Base-by-base conservation (phyloP, 64 coral and sea anemone species). In the Dendronephthya gigantea region DNA sequence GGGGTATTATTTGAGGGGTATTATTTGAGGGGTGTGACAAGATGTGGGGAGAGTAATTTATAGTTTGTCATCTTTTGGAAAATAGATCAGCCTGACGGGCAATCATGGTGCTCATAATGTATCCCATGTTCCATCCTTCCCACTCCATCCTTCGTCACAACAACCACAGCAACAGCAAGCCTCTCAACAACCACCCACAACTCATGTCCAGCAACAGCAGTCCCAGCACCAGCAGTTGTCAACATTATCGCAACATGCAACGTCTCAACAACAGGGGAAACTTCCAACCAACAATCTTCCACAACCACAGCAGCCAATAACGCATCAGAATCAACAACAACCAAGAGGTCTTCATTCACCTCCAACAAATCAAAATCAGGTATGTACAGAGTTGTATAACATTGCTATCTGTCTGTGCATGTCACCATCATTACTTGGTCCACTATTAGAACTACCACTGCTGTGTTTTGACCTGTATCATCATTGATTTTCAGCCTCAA, bases 281-380 rank as follows among this genome's bases (percentile, higher is more conserved):
- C 72, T 28, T 79, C 72, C 34, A 9, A 12, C 72, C 32, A 34
- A 79, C 15, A 39, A 34, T 12, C 72, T 39, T 4, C 2, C 0
- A 8, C 27, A 76, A 9, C 82, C 52, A 28, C 91, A 93, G 14
- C 87, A 94, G 40, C 52, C n/a, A n/a, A n/a, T n/a, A n/a, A n/a
- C 85, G 17, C 86, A 90, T 11, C 88, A 92, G 68, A 90, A 96
- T 6, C 91, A 93, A 41, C 91, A 87, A 81, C 87, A 83, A 9
- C 93, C 92, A 27, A 84, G 90, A 35, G 89, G 90, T 48, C 90
- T 92, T 17, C 92, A 89, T 35, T 89, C 91, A 9, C 68, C 68
- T 23, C 68, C 68, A 35, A 35, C 68, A 35, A 93, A 88, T 49
- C 94, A 97, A 87, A 93, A 86, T 52, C 91, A 95, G 93, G 93